Evolutionary conservation across 2,113 vertebrate genomes (phyloP).

Genomic region (Loxodonta africana): DNA sequence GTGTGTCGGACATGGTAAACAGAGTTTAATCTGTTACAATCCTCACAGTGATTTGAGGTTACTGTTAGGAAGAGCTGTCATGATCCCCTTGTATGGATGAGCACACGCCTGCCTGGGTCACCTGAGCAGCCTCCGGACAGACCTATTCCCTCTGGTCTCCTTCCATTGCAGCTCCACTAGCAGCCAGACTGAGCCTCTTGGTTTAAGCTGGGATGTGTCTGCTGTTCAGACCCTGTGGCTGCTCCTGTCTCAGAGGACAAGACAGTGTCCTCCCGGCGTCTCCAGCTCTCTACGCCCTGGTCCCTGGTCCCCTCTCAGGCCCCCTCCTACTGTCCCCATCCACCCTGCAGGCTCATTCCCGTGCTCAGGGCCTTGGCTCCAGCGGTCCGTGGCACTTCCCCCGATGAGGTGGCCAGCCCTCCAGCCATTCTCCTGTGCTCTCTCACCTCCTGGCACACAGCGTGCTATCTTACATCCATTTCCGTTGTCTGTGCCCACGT

Average conservation of each 20-base stretch:
- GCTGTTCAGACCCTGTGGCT: not conserved
- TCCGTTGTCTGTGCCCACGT: rapidly evolving
- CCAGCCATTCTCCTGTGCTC: too few species aligned
- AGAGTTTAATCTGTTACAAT: not conserved
- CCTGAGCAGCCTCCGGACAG: not conserved
- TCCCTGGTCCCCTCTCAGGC: too few species aligned
- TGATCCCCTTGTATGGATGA: not conserved
- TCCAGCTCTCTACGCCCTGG: not conserved
- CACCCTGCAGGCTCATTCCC: not conserved
- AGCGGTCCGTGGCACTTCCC: not conserved
- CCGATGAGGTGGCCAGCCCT: not conserved
- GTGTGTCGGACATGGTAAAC: not conserved
- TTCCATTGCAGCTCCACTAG: not conserved
- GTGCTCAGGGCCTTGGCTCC: not conserved
- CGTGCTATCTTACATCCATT: not conserved
- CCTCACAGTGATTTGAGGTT: rapidly evolving
- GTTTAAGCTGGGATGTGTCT: rapidly evolving
- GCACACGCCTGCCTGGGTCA: not conserved
- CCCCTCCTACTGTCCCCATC: too few species aligned
- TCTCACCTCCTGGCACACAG: not conserved
- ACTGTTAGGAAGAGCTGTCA: rapidly evolving
- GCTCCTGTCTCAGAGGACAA: not conserved
- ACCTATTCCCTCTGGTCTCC: not conserved
- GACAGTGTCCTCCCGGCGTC: not conserved
- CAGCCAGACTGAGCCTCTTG: not conserved